Base-by-base conservation (phyloP, 2,797 vertebrate genomes). In the Anguilla marmorata region DNA sequence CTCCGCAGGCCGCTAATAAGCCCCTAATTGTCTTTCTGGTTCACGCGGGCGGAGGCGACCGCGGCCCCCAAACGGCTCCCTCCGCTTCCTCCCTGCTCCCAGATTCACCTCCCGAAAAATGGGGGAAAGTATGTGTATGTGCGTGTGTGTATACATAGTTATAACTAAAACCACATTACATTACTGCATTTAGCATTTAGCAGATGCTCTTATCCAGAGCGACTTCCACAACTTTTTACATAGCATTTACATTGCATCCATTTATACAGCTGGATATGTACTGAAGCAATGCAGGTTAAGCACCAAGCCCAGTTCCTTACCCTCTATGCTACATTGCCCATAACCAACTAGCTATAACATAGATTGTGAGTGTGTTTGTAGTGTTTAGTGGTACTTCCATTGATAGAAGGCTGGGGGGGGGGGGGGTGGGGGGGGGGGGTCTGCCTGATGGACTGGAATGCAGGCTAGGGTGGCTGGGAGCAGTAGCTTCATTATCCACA, bases 1-100 rank as follows among this genome's bases (percentile, higher is more conserved):
- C 96, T 97, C 95, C 95, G 92, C 96, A 92, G 96, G 95, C 95
- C 93, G 91, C 96, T 98, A 98, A 98, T 98, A 98, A 98, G 97
- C 97, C 96, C 95, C 96, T 96, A 94, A 97, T 97, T 96, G 96
- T 96, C 96, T 96, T 93, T 96, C 95, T 93, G 93, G 97, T 98
- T 98, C 97, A 97, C 96, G 97, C 94, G 92, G 95, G 96, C 95
- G 60, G 90, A 93, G 92, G 91, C 93, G 88, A 87, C 90, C 89
- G 86, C 89, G 92, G 90, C 91, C 89, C 89, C 89, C 89, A 90
- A 12, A 90, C 89, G 90, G 89, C 90, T 90, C 92, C 91, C 92
- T 91, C 91, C 80, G 87, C 89, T 88, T 91, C 92, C 90, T 88
- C 85, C 89, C 56, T 89, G 85, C 90, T 94, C 91, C 93, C 91